Evolutionary conservation across 2,888 invertebrate species (phyloP).

Genomic region (Zygaena filipendulae): DNA sequence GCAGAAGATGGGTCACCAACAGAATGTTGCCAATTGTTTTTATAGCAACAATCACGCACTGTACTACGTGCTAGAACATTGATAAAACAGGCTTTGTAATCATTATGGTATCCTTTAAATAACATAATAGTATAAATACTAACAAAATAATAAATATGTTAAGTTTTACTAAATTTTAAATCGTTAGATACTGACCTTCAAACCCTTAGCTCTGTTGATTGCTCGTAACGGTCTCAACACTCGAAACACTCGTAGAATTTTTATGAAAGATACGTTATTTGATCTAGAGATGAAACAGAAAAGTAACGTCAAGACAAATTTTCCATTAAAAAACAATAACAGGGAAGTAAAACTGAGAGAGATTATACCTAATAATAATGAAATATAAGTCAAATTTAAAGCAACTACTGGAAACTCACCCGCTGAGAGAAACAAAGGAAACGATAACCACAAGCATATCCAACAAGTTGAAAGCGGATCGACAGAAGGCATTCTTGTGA

Average conservation of each 20-base stretch:
- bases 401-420: too few relatives aligned
- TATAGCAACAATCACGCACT: constrained; percentile 99
- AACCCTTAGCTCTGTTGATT: constrained; percentile 98
- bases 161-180: constrained; percentile 1
- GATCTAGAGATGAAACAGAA: constrained; percentile 54
- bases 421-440: constrained; percentile 92
- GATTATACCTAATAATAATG: too few relatives aligned
- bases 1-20: constrained; percentile 99
- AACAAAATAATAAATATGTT: background rate
- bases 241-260: constrained; percentile 96
- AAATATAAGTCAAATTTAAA: too few relatives aligned
- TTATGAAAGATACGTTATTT: constrained; percentile 91
- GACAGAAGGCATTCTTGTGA: constrained; percentile 98
- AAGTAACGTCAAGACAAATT: background rate
- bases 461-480: constrained; percentile 97
- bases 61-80: constrained; percentile 94
- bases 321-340: too few relatives aligned
- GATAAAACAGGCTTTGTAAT: constrained; percentile 21
- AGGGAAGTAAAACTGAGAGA: too few relatives aligned
- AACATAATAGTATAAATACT: constrained; percentile 9
- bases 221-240: constrained; percentile 97
- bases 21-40: constrained; percentile 99
- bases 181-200: constrained; percentile 82
- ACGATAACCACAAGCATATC: constrained; percentile 98
- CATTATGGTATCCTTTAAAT: too few relatives aligned